Evolutionary conservation across 2,113 vertebrate genomes (phyloP), one percentile per base, ranked within the genome.

Genomic region (Antennarius striatus): DNA sequence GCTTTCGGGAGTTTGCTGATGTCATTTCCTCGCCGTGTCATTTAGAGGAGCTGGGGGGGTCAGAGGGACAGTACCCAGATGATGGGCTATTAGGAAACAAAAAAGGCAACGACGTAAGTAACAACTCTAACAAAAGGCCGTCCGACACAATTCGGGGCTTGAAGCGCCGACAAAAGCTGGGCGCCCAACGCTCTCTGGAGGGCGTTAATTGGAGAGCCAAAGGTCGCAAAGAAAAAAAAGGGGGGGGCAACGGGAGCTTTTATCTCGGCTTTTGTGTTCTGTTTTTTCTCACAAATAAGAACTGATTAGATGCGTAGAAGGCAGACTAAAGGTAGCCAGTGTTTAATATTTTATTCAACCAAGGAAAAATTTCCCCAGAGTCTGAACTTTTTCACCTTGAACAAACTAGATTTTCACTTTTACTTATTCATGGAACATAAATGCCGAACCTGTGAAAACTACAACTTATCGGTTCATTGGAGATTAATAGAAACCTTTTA

Each of bases 81-180:
- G 71, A 88, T 65, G 81, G 81, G 73, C 79, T 74, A 82, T 84
- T 88, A 84, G 79, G 63, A 67, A 74, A 73, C 71, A 80, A 80
- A 36, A 87, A 61, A 75, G 59, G 17, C 69, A 50, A 48, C 42
- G 69, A 69, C 68, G 70, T 30, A 75, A 79, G 53, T 43, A 84
- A 74, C 73, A 29, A 11, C 74, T 65, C 58, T 39, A 60, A 84
- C 70, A 79, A 80, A 83, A 77, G 84, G 77, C 67, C 45, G 56
- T 55, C 72, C 78, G 4, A 64, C 77, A 75, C 71, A 67, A 74
- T 62, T 72, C 69, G 40, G 22, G 36, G 12, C 63, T 42, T 51
- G 52, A 78, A 59, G 36, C 57, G 3, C 40, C n/a, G 56, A 80
- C 79, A 75, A 73, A 79, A 64, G 82, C 75, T 17, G 14, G 42